Percentiles rank a stretch among this genome's conserved stretches.
phyloP scores from a whole-genome alignment of 2,113 vertebrate genomes.

The Alouatta palliata region DNA sequence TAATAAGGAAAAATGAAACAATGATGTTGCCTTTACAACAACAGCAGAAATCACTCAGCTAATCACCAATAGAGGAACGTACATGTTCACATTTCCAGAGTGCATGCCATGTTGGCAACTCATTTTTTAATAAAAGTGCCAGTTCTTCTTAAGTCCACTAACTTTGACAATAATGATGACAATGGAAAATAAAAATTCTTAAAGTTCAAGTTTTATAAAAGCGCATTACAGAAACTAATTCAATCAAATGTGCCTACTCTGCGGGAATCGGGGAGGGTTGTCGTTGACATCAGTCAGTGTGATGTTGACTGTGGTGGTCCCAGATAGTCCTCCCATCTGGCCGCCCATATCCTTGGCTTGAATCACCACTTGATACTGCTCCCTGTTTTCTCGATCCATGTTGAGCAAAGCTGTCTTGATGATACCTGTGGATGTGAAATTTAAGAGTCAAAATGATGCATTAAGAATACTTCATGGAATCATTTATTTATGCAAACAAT shows the following conservation, averaged over 20 bases:
- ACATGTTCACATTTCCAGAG: conserved; percentile 30
- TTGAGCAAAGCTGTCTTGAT: conserved; percentile 95
- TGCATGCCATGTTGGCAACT: not conserved
- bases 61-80: conserved; percentile 18
- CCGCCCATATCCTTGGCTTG: conserved; percentile 99
- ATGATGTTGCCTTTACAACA: conserved; percentile 17
- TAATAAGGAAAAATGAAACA: conserved; percentile 59
- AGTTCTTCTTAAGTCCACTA: conserved; percentile 22
- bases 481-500: conserved; percentile 67
- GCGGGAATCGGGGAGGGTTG: conserved; percentile 94
- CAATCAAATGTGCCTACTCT: conserved; percentile 87
- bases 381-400: conserved; percentile 96
- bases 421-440: conserved; percentile 87
- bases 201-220: conserved; percentile 37
- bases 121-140: conserved; percentile 45
- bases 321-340: conserved; percentile 96
- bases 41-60: not conserved
- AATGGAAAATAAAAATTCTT: conserved; percentile 20
- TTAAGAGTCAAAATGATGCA: conserved; percentile 59
- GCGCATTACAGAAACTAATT: conserved; percentile 37
- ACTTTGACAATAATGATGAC: conserved; percentile 31
- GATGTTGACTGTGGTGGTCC: conserved; percentile 96
- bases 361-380: conserved; percentile 97
- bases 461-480: conserved; percentile 55
- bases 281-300: conserved; percentile 94